Percentiles rank a stretch among this genome's conserved stretches.
These are phyloP conservation scores for Erythrocebus patas DNA, from an alignment of 2,113 vertebrate species.

Conservation along the genomic window DNA sequence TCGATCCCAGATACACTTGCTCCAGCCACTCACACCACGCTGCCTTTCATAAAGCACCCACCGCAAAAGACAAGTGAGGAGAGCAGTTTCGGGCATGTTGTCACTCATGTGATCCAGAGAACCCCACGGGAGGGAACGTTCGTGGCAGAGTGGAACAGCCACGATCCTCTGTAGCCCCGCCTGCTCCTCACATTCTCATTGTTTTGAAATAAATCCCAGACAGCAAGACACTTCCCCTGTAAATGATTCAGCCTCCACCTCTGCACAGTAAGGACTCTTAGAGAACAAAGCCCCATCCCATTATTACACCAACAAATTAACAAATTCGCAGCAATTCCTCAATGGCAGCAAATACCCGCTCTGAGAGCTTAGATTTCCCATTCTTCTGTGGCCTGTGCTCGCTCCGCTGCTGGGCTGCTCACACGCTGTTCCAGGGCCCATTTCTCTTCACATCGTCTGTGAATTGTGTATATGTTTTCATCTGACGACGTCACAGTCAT, in stretches of 20 bases:
- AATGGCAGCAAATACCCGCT: accelerated
- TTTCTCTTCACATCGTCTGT: neutral
- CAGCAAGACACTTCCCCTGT: neutral
- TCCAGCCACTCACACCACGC: too few species aligned
- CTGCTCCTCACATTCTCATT: too few species aligned
- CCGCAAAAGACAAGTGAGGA: neutral
- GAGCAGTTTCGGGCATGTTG: neutral
- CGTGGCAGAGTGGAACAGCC: neutral
- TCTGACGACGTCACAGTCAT: neutral
- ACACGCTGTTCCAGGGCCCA: accelerated
- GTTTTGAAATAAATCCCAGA: neutral
- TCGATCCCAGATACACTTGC: neutral
- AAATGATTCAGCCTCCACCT: too few species aligned
- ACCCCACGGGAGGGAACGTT: neutral
- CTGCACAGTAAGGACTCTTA: neutral
- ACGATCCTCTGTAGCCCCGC: accelerated
- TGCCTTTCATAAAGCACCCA: too few species aligned
- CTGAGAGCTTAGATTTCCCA: neutral
- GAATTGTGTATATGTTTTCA: accelerated
- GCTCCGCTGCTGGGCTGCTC: accelerated
- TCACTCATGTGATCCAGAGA: neutral
- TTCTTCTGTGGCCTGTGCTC: neutral
- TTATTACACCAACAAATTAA: neutral
- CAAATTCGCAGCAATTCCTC: neutral
- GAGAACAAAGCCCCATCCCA: neutral